Base-by-base conservation (phyloP, 2,888 invertebrate species). In the Cheilosia impressa region DNA sequence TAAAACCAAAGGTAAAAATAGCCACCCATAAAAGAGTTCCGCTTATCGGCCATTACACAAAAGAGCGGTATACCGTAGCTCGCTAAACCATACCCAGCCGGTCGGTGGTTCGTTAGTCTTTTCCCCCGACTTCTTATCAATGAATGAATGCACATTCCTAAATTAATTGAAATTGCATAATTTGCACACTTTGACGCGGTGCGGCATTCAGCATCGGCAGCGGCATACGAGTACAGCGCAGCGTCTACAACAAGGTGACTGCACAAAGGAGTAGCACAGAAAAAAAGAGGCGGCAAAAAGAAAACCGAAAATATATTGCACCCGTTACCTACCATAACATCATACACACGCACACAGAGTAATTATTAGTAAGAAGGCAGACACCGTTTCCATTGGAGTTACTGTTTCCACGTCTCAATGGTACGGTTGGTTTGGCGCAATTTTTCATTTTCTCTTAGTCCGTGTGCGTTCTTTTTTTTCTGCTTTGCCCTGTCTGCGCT, bases 321-420 rank as follows among this genome's bases (percentile, higher is more conserved):
- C 76, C 84, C 84, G 84, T 85, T 85, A 80, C 84, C 80, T 85
- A 85, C 80, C 84, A 71, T 85, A 85, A 85, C 80, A 85, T 76
- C 50, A 34, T 55, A 72, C 71, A 84, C 27, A 52, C 57, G 79
- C 65, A 73, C 71, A 68, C 19, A 45, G 47, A 76, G 60, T 82
- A 71, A 75, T 84, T 63, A 65, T 75, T 52, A 73, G 76, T 80
- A 85, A 80, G 66, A 80, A 76, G 75, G 66, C 76, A 76, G 75
- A 62, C 76, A 80, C 84, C 75, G 83, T 84, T 84, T 84, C 41
- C 43, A 68, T 55, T 80, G 71, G 55, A 85, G 71, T 85, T 85
- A 85, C 84, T 85, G 84, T 76, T 55, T 85, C 84, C 66, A 80
- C 75, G 75, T 71, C 66, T 76, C 66, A 85, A 85, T 80, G 84